Percentiles rank a stretch among this genome's conserved stretches.
Evolutionary conservation across 2,888 invertebrate species (phyloP).

Genomic region (Mesorhabditis spiculigera): DNA sequence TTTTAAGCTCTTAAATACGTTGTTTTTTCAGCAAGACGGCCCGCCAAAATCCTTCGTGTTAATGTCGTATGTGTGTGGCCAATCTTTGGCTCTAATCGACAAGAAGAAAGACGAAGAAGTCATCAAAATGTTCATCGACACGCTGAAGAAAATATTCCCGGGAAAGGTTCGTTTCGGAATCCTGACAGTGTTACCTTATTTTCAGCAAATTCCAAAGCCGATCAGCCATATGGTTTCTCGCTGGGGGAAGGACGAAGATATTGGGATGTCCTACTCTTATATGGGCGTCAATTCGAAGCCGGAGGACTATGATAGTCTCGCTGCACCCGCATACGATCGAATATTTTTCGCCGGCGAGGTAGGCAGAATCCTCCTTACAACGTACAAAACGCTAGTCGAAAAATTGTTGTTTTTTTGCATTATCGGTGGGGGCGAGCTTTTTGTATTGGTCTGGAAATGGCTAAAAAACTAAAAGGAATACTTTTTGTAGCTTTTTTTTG

Average conservation of each 20-base stretch:
- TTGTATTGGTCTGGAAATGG: too few species aligned
- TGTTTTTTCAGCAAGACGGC: neutral
- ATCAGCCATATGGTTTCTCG: constrained; percentile 60
- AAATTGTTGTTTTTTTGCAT: too few species aligned
- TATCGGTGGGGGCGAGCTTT: too few species aligned
- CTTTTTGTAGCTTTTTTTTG: too few species aligned
- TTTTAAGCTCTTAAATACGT: neutral
- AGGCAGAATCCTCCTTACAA: constrained; percentile 7
- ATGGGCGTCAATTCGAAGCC: constrained; percentile 59
- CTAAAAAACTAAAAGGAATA: too few species aligned
- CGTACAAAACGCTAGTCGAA: too few species aligned
- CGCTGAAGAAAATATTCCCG: constrained; percentile 60
- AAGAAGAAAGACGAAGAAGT: constrained; percentile 59
- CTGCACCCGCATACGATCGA: constrained; percentile 58
- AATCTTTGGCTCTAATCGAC: constrained; percentile 58
- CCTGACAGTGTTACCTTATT: constrained; percentile 5
- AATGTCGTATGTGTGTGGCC: constrained; percentile 61
- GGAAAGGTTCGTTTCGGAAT: constrained; percentile 53
- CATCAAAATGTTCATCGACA: constrained; percentile 58
- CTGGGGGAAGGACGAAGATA: constrained; percentile 60
- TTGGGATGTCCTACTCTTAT: constrained; percentile 62
- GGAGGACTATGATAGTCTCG: constrained; percentile 60
- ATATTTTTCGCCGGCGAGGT: constrained; percentile 64
- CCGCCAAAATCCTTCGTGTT: constrained; percentile 48
- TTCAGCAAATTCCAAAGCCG: constrained; percentile 60